Evolutionary conservation across 2,113 vertebrate species (phyloP).

Genomic region (Stigmatopora nigra): DNA sequence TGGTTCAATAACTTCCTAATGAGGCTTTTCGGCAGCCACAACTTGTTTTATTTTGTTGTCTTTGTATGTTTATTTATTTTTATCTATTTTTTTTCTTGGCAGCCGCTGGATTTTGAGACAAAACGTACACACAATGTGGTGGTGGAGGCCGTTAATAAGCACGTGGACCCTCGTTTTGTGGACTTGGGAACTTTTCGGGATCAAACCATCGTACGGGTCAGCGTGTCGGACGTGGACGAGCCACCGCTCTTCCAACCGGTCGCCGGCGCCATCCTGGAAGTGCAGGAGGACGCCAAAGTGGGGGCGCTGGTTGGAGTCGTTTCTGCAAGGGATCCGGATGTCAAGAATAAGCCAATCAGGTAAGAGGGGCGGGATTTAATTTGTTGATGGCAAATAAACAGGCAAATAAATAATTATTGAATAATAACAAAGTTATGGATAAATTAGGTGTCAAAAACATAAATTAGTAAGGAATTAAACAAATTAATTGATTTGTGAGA

Average conservation of each 20-base stretch:
- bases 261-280: slow-evolving; percentile 80
- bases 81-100: slow-evolving; percentile 14
- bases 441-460: too few relatives aligned
- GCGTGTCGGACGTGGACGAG: slow-evolving; percentile 85
- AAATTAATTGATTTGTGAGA: too few relatives aligned
- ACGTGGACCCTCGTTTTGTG: slow-evolving; percentile 85
- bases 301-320: slow-evolving; percentile 85
- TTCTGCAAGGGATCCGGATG: slow-evolving; percentile 88
- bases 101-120: slow-evolving; percentile 89
- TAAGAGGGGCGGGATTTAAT: too few relatives aligned
- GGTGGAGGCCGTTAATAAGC: slow-evolving; percentile 94
- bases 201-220: slow-evolving; percentile 89
- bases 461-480: too few relatives aligned
- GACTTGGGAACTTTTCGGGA: slow-evolving; percentile 91
- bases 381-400: too few relatives aligned
- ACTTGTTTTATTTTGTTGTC: background rate
- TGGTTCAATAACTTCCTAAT: background rate
- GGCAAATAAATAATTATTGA: too few relatives aligned
- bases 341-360: slow-evolving; percentile 85
- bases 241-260: slow-evolving; percentile 83
- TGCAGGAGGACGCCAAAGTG: slow-evolving; percentile 85
- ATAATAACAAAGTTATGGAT: too few relatives aligned
- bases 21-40: background rate
- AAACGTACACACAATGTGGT: slow-evolving; percentile 87
- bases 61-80: too few relatives aligned